phyloP scores from a whole-genome alignment of 2,113 vertebrate species.

The Malurus cyaneus region DNA sequence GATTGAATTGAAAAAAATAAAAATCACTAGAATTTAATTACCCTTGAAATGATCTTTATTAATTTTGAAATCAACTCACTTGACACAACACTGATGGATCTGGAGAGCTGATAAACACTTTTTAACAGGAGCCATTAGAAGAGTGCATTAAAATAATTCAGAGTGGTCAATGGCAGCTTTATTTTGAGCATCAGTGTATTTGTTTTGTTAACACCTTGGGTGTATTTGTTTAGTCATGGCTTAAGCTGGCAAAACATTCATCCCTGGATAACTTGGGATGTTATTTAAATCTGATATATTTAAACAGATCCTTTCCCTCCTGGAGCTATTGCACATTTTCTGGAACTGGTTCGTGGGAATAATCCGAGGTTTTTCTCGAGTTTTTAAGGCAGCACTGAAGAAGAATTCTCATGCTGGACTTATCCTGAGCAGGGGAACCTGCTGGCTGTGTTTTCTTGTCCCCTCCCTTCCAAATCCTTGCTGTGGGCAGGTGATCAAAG shows the following conservation, averaged over 20 bases:
- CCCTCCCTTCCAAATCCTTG: background rate
- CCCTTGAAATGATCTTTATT: slow-evolving; percentile 69
- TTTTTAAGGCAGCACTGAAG: background rate
- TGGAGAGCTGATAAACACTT: slow-evolving; percentile 24
- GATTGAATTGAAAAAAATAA: slow-evolving; percentile 43
- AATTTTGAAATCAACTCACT: slow-evolving; percentile 63
- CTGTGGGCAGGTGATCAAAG: background rate
- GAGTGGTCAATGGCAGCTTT: slow-evolving; percentile 13
- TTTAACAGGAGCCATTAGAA: slow-evolving; percentile 41
- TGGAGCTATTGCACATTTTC: background rate
- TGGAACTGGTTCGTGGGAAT: background rate
- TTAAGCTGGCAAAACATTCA: background rate
- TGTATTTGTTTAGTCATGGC: background rate
- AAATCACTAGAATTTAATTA: slow-evolving; percentile 69
- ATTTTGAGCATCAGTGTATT: background rate
- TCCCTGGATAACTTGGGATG: background rate
- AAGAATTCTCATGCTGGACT: background rate
- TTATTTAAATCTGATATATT: background rate
- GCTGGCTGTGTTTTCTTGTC: background rate
- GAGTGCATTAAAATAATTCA: slow-evolving; percentile 8
- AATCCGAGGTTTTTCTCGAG: background rate
- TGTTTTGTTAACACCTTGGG: background rate
- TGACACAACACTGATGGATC: slow-evolving; percentile 38
- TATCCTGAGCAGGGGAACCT: background rate
- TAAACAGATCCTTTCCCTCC: background rate